Base-by-base conservation (phyloP, 2,113 vertebrate species). In the Poeciliopsis retropinna region DNA sequence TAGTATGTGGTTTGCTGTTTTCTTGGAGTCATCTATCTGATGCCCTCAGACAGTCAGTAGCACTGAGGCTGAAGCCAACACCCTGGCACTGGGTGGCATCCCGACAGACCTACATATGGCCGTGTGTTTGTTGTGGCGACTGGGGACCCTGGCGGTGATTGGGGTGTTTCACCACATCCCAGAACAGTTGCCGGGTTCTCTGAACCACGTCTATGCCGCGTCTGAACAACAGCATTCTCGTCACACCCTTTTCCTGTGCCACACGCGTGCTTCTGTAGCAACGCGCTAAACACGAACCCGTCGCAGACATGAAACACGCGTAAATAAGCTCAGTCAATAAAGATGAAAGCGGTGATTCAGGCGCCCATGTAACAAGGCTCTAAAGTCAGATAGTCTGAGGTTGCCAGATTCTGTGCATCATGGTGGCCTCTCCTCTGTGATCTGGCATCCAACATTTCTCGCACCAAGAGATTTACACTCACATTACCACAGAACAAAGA, bases 41-140 rank as follows among this genome's bases (percentile, higher is more conserved):
- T 85, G 68, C 76, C 77, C 77, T 82, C 71, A 87, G 75, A 87
- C 87, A 77, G 79, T 75, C n/a, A 25, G 87, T 80, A 78, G 80
- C 63, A 27, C 66, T 73, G 85, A 34, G 76, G 82, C 82, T 72
- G 77, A 85, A 47, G 85, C 79, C 84, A 82, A 68, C 86, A 83
- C 76, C 77, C 75, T 62, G 80, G 80, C 80, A 54, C 85, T 89
- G 88, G 89, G 87, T 87, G 89, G 91, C 87, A 92, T 90, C 79
- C 61, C 72, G 39, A 72, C 84, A 81, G 84, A 85, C 85, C 83
- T 83, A 83, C 89, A 90, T 79, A 90, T 87, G 91, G 85, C 72
- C 63, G 78, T 41, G 67, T 88, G 87, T 88, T 90, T 93, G 87
- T 89, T 92, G 91, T 92, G 89, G 89, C 82, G 79, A 72, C 76